Conservation (phyloP, 2,797 vertebrate genomes). For the Pipistrellus nathusii region DNA sequence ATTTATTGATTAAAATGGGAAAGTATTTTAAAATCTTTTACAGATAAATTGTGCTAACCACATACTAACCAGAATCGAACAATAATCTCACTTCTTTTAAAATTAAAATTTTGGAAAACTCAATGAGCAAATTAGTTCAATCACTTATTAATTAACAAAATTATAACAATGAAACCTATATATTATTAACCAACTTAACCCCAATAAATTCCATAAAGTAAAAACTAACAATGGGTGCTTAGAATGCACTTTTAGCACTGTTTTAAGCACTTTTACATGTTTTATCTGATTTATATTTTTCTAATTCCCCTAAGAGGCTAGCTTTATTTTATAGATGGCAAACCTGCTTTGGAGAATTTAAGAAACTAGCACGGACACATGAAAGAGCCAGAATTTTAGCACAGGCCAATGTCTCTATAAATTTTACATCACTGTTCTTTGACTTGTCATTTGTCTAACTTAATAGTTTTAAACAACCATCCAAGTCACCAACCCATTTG, state of each 20-base stretch:
- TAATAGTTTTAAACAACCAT: neutral
- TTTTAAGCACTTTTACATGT: neutral
- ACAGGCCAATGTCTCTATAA: neutral
- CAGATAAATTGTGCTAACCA: neutral
- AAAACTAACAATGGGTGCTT: neutral
- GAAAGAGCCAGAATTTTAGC: neutral
- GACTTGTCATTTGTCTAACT: neutral
- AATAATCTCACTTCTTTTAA: neutral
- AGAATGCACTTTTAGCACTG: neutral
- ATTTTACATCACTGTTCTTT: neutral
- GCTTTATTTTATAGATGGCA: constrained; percentile 28
- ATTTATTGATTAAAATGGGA: neutral
- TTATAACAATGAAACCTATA: neutral
- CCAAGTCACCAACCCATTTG: neutral
- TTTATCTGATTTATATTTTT: constrained; percentile 1
- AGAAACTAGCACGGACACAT: neutral
- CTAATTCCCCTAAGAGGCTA: neutral
- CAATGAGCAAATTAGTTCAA: neutral
- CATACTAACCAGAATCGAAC: neutral
- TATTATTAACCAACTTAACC: neutral
- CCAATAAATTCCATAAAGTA: neutral
- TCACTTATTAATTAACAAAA: neutral
- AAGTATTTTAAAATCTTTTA: neutral
- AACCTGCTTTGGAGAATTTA: constrained; percentile 25
- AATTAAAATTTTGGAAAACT: constrained; percentile 28